Percentiles rank a stretch among this genome's conserved stretches.
phyloP scores from a whole-genome alignment of 2,888 invertebrate genomes.

The Imbricaverruca yamaguchii region DNA sequence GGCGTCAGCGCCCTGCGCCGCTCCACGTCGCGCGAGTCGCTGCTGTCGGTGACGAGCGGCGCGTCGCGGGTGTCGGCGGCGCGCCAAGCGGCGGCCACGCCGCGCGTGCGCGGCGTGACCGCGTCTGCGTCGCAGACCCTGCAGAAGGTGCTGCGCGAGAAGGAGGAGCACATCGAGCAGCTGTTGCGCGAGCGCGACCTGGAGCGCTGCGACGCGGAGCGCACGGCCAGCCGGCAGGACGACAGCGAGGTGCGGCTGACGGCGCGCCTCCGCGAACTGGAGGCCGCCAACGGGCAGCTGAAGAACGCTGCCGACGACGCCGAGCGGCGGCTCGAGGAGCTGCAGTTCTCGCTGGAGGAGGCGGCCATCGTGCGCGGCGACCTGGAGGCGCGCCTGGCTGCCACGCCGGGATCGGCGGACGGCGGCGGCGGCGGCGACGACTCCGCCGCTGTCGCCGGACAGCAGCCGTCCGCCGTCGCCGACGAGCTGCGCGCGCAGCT shows the following conservation, averaged over 20 bases:
- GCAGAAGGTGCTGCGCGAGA: conserved; percentile 84
- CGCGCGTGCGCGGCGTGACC: conserved; percentile 36
- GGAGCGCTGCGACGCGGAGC: conserved; percentile 79
- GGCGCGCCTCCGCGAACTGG: background rate
- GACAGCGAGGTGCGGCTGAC: conserved; percentile 43
- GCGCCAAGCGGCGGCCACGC: conserved; percentile 33
- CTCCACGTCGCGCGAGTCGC: conserved; percentile 74
- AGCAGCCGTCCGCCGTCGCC: background rate
- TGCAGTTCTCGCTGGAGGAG: conserved; percentile 84
- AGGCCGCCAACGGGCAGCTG: conserved; percentile 34
- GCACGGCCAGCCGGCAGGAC: conserved; percentile 67
- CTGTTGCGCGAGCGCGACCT: conserved; percentile 83
- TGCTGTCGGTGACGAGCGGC: conserved; percentile 51
- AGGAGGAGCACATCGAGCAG: conserved; percentile 88
- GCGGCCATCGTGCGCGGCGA: conserved; percentile 79
- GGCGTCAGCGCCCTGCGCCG: conserved; percentile 48
- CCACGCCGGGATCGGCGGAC: background rate
- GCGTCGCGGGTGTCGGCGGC: conserved; percentile 49
- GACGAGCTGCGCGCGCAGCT: background rate
- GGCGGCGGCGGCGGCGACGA: background rate
- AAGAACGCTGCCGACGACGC: conserved; percentile 58
- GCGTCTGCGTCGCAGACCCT: conserved; percentile 37
- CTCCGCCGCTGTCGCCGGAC: too few species aligned
- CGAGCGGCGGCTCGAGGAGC: conserved; percentile 74
- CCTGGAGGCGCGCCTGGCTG: conserved; percentile 57